These are phyloP conservation scores for Triops longicaudatus DNA, from an alignment of 1,140 invertebrate genomes.

Conservation along the genomic window DNA sequence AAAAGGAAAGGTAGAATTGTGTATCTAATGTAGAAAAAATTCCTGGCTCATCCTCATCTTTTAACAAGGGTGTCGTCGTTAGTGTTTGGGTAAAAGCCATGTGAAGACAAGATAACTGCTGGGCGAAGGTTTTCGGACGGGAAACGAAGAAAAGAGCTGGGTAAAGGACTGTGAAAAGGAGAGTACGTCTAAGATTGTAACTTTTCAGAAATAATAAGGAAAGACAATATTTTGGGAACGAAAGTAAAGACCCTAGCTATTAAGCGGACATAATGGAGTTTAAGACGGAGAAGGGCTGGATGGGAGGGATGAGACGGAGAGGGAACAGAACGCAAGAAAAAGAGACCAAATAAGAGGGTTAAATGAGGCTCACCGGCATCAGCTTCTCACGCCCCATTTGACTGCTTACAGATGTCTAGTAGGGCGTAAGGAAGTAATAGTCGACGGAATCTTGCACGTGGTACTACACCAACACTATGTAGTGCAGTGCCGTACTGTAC, in stretches of 20 bases:
- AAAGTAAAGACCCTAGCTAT: neutral
- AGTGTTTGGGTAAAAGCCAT: neutral
- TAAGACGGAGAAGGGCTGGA: neutral
- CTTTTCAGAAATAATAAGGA: conserved; percentile 2
- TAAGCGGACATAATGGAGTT: neutral
- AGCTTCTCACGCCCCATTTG: conserved; percentile 14
- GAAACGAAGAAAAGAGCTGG: neutral
- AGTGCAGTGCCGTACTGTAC: too few relatives aligned
- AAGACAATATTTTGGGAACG: conserved; percentile 6
- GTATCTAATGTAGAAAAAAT: neutral
- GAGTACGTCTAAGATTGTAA: neutral
- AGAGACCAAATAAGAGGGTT: neutral
- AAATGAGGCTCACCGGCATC: conserved; percentile 4
- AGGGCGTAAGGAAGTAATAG: conserved; percentile 14
- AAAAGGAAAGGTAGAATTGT: neutral
- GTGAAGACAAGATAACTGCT: conserved; percentile 8
- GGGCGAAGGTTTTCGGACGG: neutral
- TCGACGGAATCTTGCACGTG: conserved; percentile 4
- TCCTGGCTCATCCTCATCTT: neutral
- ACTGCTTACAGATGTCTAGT: conserved; percentile 12
- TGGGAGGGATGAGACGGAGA: neutral
- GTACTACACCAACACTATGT: neutral
- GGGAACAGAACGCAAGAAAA: neutral
- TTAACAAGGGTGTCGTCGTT: neutral
- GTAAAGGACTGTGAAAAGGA: neutral